phyloP scores from a whole-genome alignment of 2,888 invertebrate species.

The Sipha maydis region DNA sequence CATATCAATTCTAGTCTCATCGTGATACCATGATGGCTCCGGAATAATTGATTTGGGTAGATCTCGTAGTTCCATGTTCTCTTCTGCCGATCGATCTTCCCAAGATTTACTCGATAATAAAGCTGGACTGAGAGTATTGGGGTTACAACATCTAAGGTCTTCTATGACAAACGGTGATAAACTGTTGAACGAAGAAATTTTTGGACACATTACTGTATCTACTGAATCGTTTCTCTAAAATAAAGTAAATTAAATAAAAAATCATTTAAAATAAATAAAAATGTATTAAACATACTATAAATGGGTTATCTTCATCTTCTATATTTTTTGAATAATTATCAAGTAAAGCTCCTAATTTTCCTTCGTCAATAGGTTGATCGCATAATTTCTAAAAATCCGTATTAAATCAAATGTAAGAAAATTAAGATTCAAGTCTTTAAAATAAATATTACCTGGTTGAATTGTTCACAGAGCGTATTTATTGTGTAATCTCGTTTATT shows the following conservation, averaged over 20 bases:
- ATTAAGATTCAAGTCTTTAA: background rate
- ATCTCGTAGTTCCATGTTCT: constrained; percentile 76
- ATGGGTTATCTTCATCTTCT: constrained; percentile 52
- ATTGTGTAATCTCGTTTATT: constrained; percentile 83
- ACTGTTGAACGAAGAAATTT: constrained; percentile 22
- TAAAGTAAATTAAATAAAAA: constrained; percentile 16
- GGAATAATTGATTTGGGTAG: constrained; percentile 70
- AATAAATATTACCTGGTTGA: constrained; percentile 48
- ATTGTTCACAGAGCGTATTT: constrained; percentile 72
- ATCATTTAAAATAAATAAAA: too few relatives aligned
- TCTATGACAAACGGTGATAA: constrained; percentile 48
- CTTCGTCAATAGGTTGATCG: constrained; percentile 40
- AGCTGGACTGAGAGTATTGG: background rate
- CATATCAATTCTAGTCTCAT: constrained; percentile 67
- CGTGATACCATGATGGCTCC: constrained; percentile 69
- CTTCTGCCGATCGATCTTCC: constrained; percentile 79
- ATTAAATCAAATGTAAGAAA: background rate
- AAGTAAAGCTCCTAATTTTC: constrained; percentile 45
- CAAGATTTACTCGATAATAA: constrained; percentile 70
- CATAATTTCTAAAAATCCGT: constrained; percentile 28
- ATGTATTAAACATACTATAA: constrained; percentile 15
- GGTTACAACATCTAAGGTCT: background rate
- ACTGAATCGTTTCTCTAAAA: constrained; percentile 76
- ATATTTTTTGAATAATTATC: constrained; percentile 36
- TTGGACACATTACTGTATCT: constrained; percentile 71